These are phyloP conservation scores for Genyomyrus donnyi DNA, from an alignment of 2,113 vertebrate genomes.

Conservation along the genomic window DNA sequence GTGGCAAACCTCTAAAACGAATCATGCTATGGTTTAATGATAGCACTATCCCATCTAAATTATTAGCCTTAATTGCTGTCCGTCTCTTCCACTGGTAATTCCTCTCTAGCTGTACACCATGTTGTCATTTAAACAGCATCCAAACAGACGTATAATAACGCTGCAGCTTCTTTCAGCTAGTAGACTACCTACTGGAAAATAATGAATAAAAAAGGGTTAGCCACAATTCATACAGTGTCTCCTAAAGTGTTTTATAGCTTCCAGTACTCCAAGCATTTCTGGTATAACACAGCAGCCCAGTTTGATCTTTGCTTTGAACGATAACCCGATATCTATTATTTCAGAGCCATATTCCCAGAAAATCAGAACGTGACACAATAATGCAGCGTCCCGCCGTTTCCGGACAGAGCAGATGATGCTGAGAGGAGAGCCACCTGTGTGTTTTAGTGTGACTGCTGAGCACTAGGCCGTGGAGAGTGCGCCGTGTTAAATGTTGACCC, in stretches of 20 bases:
- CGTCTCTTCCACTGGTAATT: conserved; percentile 30
- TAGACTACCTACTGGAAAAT: conserved; percentile 29
- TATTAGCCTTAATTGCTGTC: conserved; percentile 37
- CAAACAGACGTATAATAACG: not conserved
- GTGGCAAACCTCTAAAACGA: conserved; percentile 39
- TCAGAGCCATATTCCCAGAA: conserved; percentile 47
- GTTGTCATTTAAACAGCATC: not conserved
- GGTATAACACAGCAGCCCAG: not conserved
- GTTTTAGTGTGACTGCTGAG: conserved; percentile 53
- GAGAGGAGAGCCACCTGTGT: conserved; percentile 40
- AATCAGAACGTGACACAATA: not conserved
- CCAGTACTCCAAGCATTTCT: not conserved
- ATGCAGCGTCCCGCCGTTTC: not conserved
- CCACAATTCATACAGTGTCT: conserved; percentile 39
- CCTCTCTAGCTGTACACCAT: conserved; percentile 25
- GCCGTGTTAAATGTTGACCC: conserved; percentile 56
- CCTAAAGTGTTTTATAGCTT: conserved; percentile 4
- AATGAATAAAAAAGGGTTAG: conserved; percentile 61
- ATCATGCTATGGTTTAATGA: not conserved
- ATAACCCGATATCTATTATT: not conserved
- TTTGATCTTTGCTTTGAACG: not conserved
- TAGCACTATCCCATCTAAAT: not conserved
- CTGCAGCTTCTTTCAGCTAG: conserved; percentile 13
- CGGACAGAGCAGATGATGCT: not conserved
- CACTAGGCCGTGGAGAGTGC: conserved; percentile 37